Conservation (phyloP, 2,797 vertebrate species). For the Erethizon dorsatum region DNA sequence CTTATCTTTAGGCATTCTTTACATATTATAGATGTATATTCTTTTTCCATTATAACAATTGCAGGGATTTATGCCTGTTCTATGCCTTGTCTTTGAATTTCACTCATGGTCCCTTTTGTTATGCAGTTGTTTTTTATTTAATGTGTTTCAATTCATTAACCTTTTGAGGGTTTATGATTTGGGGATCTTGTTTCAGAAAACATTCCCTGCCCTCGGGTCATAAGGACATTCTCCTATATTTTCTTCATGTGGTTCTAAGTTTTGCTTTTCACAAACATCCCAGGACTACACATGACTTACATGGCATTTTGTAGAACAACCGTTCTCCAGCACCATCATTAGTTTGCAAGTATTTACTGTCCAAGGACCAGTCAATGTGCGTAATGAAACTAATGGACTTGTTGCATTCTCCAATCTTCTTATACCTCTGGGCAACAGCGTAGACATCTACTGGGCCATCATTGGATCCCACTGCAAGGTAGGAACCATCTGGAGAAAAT, state of each 20-base stretch:
- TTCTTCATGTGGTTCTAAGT: not conserved
- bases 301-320: constrained; percentile 96
- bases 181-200: constrained; percentile 43
- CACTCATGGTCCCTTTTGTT: not conserved
- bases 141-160: not conserved
- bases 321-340: constrained; percentile 96
- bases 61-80: not conserved
- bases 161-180: not conserved
- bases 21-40: not conserved
- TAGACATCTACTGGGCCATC: constrained; percentile 97
- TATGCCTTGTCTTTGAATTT: not conserved
- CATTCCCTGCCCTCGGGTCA: not conserved
- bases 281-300: constrained; percentile 87
- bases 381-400: constrained; percentile 96
- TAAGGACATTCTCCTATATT: not conserved
- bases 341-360: constrained; percentile 96
- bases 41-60: not conserved
- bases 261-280: not conserved
- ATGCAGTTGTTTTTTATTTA: not conserved
- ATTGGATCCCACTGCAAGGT: constrained; percentile 96
- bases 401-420: constrained; percentile 97
- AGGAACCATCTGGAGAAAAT: constrained; percentile 96
- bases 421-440: constrained; percentile 95
- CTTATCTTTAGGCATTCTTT: constrained; percentile 11
- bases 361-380: constrained; percentile 98